Percentiles rank a stretch among this genome's conserved stretches.
phyloP scores from a whole-genome alignment of 2,888 invertebrate species.

The Archips xylosteana region DNA sequence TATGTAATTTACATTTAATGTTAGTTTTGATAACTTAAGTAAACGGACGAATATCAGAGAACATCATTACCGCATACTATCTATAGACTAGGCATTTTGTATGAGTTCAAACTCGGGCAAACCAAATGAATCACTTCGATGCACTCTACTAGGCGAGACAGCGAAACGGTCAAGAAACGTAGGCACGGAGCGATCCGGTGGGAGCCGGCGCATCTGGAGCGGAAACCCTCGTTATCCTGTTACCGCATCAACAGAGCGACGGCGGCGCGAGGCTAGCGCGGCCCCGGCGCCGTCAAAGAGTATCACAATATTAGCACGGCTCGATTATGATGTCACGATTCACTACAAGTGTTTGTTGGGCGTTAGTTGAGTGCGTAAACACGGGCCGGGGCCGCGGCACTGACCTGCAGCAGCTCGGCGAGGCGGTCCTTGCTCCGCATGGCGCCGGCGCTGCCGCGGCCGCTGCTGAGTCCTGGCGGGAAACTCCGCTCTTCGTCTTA shows the following conservation, averaged over 20 bases:
- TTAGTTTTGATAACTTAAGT: no score
- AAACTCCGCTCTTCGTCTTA: conserved; percentile 76
- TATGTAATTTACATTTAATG: no score
- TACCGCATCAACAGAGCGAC: conserved; percentile 20
- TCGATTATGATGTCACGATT: conserved; percentile 33
- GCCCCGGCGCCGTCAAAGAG: background rate
- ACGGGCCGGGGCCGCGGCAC: conserved; percentile 44
- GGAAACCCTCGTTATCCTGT: conserved; percentile 39
- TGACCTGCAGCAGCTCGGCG: conserved; percentile 73
- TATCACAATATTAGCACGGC: conserved; percentile 16
- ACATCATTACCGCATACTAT: no score
- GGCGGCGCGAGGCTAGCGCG: conserved; percentile 6
- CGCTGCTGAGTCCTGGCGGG: conserved; percentile 39
- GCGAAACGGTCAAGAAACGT: conserved; percentile 1
- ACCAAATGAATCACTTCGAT: background rate
- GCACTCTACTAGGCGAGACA: background rate
- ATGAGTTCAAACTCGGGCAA: background rate
- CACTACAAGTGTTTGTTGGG: conserved; percentile 17
- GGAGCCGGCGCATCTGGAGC: conserved; percentile 22
- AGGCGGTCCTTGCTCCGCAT: conserved; percentile 79
- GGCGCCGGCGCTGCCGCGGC: conserved; percentile 70
- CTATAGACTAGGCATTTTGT: background rate
- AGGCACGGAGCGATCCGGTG: background rate
- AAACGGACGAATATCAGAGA: no score
- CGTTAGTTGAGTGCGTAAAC: conserved; percentile 17